Conservation (phyloP, 64 coral and sea anemone species). For the Stichodactyla helianthus region DNA sequence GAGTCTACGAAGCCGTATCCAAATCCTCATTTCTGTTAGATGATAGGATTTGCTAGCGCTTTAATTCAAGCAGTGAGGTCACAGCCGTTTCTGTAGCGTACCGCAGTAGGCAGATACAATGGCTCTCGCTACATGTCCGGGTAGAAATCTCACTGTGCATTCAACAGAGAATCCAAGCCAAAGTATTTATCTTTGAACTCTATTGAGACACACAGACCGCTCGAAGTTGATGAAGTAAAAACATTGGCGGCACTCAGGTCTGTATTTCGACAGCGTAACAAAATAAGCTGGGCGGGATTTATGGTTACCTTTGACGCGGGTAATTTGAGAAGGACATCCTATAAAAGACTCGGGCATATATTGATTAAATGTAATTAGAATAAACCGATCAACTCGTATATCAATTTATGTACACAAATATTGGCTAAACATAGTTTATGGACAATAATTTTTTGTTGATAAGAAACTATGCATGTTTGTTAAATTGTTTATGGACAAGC, state of each 20-base stretch:
- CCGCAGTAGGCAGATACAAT: background rate
- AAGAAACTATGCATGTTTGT: too few species aligned
- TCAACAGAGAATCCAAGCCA: background rate
- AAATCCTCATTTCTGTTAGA: background rate
- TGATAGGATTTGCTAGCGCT: background rate
- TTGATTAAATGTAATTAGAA: background rate
- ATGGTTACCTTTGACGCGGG: background rate
- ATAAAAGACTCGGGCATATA: background rate
- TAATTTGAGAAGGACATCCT: background rate
- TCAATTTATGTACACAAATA: background rate
- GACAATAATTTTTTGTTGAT: too few species aligned
- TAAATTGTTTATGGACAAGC: too few species aligned
- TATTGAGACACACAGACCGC: background rate
- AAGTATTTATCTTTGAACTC: background rate
- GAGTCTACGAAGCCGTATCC: background rate
- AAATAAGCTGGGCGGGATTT: background rate
- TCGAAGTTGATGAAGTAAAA: background rate
- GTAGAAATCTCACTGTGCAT: background rate
- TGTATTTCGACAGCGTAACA: background rate
- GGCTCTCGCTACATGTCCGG: background rate
- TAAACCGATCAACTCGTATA: background rate
- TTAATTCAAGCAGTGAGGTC: conserved; percentile 1
- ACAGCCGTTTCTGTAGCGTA: background rate
- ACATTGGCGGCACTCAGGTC: background rate
- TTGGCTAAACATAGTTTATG: too few species aligned